Evolutionary conservation across 92 coral and sea anemone species (phyloP), one percentile per base, ranked within the genome.

Genomic region (Epizoanthus rinbou): DNA sequence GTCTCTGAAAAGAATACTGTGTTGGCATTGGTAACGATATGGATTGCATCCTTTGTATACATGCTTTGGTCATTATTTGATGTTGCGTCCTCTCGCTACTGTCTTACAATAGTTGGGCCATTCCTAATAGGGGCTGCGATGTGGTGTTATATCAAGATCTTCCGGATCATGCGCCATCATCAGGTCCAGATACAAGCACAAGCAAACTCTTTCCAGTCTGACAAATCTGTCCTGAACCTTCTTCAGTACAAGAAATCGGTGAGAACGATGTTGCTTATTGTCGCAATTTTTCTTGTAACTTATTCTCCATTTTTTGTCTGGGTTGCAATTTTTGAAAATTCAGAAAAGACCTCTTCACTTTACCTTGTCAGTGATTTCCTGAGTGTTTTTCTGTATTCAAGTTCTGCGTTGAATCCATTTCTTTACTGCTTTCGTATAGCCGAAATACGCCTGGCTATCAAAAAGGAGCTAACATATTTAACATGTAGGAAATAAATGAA

Each of bases 381-480:
- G 13, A 21, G 54, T 15, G 64, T 74, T 53, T 56, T 53, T 25
- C 57, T 54, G 64, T 56, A 10, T 56, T 25, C 25, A 25, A 74
- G 39, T 23, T 74, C 80, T 74, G 45, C 64, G 3, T 7, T 74
- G 15, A 74, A 74, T 74, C 80, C 80, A 5, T 74, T 74, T 28
- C 50, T 74, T 15, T 74, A 19, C 62, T 74, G 50, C 6, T 16
- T 74, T 18, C 80, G 50, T 25, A n/a, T 74, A 23, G 28, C 80
- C 24, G 80, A 74, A 54, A 74, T 56, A 74, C 64, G 80, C 15
- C 65, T 54, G 22, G 80, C 80, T 6, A 64, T 74, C 31, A 74
- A 52, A 54, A 74, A 54, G 16, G 57, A 62, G 9, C 45, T 74
- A 17, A 74, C 8, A 22, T 45, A 14, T 68, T 33, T 68, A 68